These are phyloP conservation scores for Halictus quadricinctus DNA, from an alignment of 2,888 invertebrate species.

Conservation along the genomic window DNA sequence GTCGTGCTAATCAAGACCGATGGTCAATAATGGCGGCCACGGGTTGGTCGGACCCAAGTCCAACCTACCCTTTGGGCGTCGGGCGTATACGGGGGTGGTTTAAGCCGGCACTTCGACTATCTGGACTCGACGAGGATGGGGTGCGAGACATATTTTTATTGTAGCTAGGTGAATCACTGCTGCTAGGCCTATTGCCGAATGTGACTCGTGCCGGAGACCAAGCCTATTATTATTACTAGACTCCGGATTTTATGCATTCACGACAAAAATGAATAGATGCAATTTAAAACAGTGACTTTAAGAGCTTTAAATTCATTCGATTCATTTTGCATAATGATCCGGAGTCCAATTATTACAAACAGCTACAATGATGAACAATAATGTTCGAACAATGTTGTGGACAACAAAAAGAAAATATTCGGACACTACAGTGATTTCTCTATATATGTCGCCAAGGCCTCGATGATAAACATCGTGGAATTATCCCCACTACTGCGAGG, in stretches of 20 bases:
- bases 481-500: too few species aligned
- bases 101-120: slow-evolving; percentile 58
- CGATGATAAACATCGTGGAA: too few species aligned
- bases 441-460: too few species aligned
- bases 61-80: slow-evolving; percentile 63
- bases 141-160: slow-evolving; percentile 71
- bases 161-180: slow-evolving; percentile 73
- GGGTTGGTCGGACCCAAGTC: slow-evolving; percentile 66
- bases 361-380: too few species aligned
- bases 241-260: background rate
- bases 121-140: slow-evolving; percentile 52
- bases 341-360: too few species aligned
- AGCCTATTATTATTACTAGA: background rate
- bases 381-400: too few species aligned
- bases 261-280: too few species aligned
- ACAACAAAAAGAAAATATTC: too few species aligned
- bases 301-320: too few species aligned
- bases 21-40: slow-evolving; percentile 76
- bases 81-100: slow-evolving; percentile 66
- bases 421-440: too few species aligned
- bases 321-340: too few species aligned
- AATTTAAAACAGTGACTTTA: too few species aligned
- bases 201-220: slow-evolving; percentile 20
- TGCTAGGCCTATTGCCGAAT: slow-evolving; percentile 29
- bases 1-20: slow-evolving; percentile 71